These are phyloP conservation scores for Bhutanitis thaidina DNA, from an alignment of 2,888 invertebrate genomes.

Conservation along the genomic window DNA sequence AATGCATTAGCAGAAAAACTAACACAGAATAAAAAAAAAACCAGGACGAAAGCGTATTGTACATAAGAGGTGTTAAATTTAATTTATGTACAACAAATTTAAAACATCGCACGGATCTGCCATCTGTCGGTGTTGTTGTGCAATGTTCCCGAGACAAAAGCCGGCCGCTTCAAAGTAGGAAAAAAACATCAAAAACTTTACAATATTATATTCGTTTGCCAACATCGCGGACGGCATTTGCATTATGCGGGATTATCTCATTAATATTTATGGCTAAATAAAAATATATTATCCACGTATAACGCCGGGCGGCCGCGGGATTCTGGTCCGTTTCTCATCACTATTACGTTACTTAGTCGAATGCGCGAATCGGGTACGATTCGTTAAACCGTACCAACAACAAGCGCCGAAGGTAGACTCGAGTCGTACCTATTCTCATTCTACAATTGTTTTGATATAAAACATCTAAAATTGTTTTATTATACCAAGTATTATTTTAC, in stretches of 20 bases:
- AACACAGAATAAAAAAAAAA: no score
- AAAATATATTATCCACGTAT: conserved; percentile 46
- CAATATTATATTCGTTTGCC: conserved; percentile 40
- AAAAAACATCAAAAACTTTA: conserved; percentile 35
- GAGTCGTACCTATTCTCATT: conserved; percentile 8
- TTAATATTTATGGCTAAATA: conserved; percentile 52
- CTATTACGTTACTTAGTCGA: conserved; percentile 24
- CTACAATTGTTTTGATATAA: conserved; percentile 8
- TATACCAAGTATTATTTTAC: not conserved
- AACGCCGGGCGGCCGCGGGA: conserved; percentile 29
- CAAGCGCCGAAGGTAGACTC: conserved; percentile 1
- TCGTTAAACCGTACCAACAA: conserved; percentile 15
- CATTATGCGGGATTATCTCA: conserved; percentile 50
- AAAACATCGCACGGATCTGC: not conserved
- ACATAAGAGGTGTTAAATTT: no score
- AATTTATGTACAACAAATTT: no score
- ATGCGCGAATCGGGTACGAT: not conserved
- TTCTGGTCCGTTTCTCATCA: no score
- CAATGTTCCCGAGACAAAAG: not conserved
- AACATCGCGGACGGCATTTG: conserved; percentile 40
- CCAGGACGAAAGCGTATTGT: no score
- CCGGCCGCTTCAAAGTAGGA: conserved; percentile 14
- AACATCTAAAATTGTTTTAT: not conserved
- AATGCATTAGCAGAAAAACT: no score
- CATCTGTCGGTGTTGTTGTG: conserved; percentile 5